Evolutionary conservation across 2,888 invertebrate genomes (phyloP).

Genomic region (Leptinotarsa juncta): DNA sequence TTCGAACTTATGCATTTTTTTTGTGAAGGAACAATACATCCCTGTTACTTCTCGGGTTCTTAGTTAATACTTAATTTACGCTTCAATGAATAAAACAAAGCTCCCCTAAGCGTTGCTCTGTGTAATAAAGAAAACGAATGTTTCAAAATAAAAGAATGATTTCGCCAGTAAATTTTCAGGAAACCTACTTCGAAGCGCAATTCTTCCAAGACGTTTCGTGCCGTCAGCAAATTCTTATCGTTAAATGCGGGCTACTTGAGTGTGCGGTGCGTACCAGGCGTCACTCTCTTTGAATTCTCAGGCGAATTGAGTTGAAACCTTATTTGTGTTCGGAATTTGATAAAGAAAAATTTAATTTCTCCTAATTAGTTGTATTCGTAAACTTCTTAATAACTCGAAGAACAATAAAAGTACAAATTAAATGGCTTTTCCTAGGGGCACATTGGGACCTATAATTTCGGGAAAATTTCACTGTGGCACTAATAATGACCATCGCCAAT

Average conservation of each 20-base stretch:
- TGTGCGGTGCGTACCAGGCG: slow-evolving; percentile 8
- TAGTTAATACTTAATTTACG: slow-evolving; percentile 39
- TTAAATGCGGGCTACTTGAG: slow-evolving; percentile 10
- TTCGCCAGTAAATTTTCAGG: slow-evolving; percentile 44
- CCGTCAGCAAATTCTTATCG: slow-evolving; percentile 19
- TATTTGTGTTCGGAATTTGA: background rate
- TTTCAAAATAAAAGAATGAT: slow-evolving; percentile 42
- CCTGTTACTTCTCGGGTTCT: slow-evolving; percentile 31
- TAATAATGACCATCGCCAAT: too few species aligned
- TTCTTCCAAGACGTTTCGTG: slow-evolving; percentile 41
- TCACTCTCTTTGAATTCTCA: background rate
- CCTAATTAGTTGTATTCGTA: background rate
- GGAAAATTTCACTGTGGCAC: too few species aligned
- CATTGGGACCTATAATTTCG: too few species aligned
- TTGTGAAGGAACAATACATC: slow-evolving; percentile 21
- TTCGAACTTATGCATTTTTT: slow-evolving; percentile 21
- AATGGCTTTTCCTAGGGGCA: background rate
- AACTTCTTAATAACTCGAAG: background rate
- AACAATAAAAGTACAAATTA: background rate
- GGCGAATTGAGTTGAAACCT: background rate
- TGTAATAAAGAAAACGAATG: slow-evolving; percentile 42
- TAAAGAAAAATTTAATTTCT: background rate
- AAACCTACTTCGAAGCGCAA: slow-evolving; percentile 45
- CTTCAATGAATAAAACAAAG: slow-evolving; percentile 39
- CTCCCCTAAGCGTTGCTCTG: slow-evolving; percentile 30